These are phyloP conservation scores for Parambassis ranga DNA, from an alignment of 2,797 vertebrate species.

Conservation along the genomic window DNA sequence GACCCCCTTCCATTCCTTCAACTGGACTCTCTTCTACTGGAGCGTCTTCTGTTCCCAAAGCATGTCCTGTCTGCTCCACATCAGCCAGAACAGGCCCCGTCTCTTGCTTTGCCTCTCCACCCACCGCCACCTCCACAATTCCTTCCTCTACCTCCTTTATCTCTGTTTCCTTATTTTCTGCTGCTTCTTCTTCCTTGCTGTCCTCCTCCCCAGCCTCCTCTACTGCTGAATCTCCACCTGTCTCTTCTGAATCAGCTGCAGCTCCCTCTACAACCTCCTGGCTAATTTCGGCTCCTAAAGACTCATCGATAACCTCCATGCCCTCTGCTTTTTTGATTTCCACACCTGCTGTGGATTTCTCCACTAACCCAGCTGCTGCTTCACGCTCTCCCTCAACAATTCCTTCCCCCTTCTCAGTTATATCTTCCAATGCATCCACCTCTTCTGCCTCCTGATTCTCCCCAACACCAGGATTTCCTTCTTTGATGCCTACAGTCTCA, in stretches of 20 bases:
- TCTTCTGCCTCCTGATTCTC: slow-evolving; percentile 19
- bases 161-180: slow-evolving; percentile 35
- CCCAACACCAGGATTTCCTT: slow-evolving; percentile 6
- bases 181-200: slow-evolving; percentile 8
- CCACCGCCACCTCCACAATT: slow-evolving; percentile 16
- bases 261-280: slow-evolving; percentile 26
- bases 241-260: slow-evolving; percentile 10
- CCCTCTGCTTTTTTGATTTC: slow-evolving; percentile 18
- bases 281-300: slow-evolving; percentile 8
- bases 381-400: slow-evolving; percentile 10
- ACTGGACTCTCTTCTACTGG: slow-evolving; percentile 10
- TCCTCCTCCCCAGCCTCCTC: slow-evolving; percentile 5
- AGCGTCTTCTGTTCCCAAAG: neutral
- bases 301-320: slow-evolving; percentile 16
- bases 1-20: slow-evolving; percentile 21
- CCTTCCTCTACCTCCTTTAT: slow-evolving; percentile 25
- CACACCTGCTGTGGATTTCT: slow-evolving; percentile 10
- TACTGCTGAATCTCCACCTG: slow-evolving; percentile 2
- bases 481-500: slow-evolving; percentile 3
- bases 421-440: slow-evolving; percentile 14
- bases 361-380: slow-evolving; percentile 9
- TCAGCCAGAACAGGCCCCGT: no score
- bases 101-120: slow-evolving; percentile 27
- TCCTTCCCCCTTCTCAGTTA: slow-evolving; percentile 6
- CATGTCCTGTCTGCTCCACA: slow-evolving; percentile 13